Conservation (phyloP, 2,797 vertebrate species). For the Rhadinocentrus ornatus region DNA sequence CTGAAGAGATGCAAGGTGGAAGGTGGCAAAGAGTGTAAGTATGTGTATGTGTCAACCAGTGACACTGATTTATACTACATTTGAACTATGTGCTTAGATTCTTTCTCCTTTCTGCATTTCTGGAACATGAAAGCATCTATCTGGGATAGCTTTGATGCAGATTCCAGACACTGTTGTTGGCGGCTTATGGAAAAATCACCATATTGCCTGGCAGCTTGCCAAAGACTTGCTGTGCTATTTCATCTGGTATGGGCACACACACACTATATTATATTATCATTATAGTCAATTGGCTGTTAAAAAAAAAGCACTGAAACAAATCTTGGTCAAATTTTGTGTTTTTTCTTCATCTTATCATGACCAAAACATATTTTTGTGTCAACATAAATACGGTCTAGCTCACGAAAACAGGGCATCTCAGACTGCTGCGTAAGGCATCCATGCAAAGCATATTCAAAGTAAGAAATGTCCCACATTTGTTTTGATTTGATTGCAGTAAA, state of each 20-base stretch:
- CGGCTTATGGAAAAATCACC: slow-evolving; percentile 80
- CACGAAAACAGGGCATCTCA: background rate
- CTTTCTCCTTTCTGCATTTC: slow-evolving; percentile 50
- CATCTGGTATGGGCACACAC: slow-evolving; percentile 11
- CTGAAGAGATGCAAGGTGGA: slow-evolving; percentile 42
- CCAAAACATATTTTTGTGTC: background rate
- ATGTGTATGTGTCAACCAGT: slow-evolving; percentile 44
- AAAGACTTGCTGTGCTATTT: slow-evolving; percentile 48
- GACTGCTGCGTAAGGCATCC: background rate
- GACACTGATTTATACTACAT: slow-evolving; percentile 64
- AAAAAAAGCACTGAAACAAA: background rate
- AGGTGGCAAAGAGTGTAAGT: slow-evolving; percentile 35
- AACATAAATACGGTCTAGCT: background rate
- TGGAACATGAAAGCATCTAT: slow-evolving; percentile 61
- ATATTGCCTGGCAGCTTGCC: slow-evolving; percentile 72
- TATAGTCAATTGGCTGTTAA: slow-evolving; percentile 3
- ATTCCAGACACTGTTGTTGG: slow-evolving; percentile 73
- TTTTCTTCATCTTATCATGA: background rate
- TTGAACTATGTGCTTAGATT: slow-evolving; percentile 59
- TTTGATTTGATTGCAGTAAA: slow-evolving; percentile 13
- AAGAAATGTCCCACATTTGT: background rate
- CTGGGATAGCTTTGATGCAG: slow-evolving; percentile 69
- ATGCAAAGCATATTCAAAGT: background rate
- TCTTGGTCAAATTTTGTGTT: background rate
- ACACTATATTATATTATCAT: background rate